Conservation (phyloP, 2,113 vertebrate species). For the Pelecanoides urinatrix region DNA sequence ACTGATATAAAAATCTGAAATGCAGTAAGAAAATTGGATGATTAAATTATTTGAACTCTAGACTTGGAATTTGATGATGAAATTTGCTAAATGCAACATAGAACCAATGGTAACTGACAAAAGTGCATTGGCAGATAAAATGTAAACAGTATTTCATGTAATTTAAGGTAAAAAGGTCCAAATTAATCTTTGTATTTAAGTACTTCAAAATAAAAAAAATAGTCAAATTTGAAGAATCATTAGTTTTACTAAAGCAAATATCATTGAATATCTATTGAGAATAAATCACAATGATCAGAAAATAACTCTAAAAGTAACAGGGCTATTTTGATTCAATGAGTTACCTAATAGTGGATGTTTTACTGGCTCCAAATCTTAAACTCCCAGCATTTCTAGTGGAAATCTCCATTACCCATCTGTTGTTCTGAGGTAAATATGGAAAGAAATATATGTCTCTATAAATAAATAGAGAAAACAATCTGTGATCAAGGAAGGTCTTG, state of each 20-base stretch:
- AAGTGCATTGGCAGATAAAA: background rate
- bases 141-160: background rate
- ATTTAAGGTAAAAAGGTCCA: background rate
- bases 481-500: background rate
- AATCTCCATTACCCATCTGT: background rate
- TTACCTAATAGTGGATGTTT: background rate
- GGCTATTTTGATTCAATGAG: background rate
- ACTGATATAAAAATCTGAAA: background rate
- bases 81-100: background rate
- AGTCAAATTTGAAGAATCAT: background rate
- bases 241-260: background rate
- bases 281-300: background rate
- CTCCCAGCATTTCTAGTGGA: background rate
- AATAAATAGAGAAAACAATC: background rate
- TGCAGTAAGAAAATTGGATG: background rate
- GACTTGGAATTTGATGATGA: background rate
- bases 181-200: background rate
- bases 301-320: background rate
- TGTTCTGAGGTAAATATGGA: background rate
- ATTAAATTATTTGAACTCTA: background rate
- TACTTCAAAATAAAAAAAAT: background rate
- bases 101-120: background rate
- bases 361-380: background rate
- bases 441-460: background rate
- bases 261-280: background rate